These are phyloP conservation scores for Festucalex cinctus DNA, from an alignment of 2,113 vertebrate genomes.

Conservation along the genomic window DNA sequence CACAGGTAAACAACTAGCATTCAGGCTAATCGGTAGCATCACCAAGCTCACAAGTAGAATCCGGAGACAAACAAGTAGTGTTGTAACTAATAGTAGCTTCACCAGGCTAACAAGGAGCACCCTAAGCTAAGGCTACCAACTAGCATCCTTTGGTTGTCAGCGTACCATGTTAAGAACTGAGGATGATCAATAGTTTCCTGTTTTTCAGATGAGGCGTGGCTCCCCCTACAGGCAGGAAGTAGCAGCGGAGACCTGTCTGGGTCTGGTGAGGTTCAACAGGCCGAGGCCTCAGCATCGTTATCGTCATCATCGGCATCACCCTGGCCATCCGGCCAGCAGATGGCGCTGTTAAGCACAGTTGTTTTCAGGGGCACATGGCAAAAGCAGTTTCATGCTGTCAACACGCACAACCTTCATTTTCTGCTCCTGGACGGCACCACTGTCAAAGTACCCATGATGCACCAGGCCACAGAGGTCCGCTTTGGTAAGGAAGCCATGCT, in stretches of 20 bases:
- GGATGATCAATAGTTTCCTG: neutral
- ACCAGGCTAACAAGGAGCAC: neutral
- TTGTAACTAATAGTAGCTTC: too few relatives aligned
- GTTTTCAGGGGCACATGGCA: slow-evolving; percentile 84
- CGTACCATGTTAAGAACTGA: neutral
- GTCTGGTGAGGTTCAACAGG: slow-evolving; percentile 56
- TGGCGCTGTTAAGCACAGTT: slow-evolving; percentile 78
- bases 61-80: too few relatives aligned
- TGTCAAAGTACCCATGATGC: slow-evolving; percentile 85
- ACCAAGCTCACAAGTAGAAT: too few relatives aligned
- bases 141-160: neutral
- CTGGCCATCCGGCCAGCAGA: slow-evolving; percentile 54
- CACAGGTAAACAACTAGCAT: too few relatives aligned
- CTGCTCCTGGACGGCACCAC: slow-evolving; percentile 68
- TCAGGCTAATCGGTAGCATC: too few relatives aligned
- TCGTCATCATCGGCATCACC: neutral
- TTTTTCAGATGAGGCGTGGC: slow-evolving; percentile 50
- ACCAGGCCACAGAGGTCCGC: slow-evolving; percentile 81
- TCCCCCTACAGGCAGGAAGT: slow-evolving; percentile 43
- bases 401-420: slow-evolving; percentile 82
- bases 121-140: neutral
- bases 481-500: slow-evolving; percentile 74
- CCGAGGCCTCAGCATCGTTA: slow-evolving; percentile 25
- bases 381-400: slow-evolving; percentile 78
- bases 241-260: slow-evolving; percentile 60